These are phyloP conservation scores for Maniola jurtina DNA, from an alignment of 1,140 invertebrate species.

Conservation along the genomic window DNA sequence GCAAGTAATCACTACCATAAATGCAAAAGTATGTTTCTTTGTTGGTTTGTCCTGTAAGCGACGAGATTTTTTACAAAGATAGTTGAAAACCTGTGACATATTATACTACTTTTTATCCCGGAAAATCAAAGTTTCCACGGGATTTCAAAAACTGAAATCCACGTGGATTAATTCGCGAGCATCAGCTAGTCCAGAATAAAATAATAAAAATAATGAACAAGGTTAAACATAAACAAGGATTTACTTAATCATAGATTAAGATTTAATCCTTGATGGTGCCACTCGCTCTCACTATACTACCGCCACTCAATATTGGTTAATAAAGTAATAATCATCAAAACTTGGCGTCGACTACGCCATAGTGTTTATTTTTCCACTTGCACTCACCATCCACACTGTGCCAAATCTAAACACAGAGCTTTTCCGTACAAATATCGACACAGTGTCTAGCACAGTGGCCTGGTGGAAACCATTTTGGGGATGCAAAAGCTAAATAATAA, in stretches of 20 bases:
- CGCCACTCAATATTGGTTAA: constrained; percentile 74
- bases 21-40: too few relatives aligned
- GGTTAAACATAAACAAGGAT: too few relatives aligned
- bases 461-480: constrained; percentile 38
- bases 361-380: constrained; percentile 43
- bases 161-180: too few relatives aligned
- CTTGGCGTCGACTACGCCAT: constrained; percentile 62
- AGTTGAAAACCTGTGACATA: too few relatives aligned
- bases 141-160: too few relatives aligned
- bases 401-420: constrained; percentile 8
- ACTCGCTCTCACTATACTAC: constrained; percentile 34
- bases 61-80: too few relatives aligned
- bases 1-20: too few relatives aligned
- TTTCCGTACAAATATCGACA: constrained; percentile 24
- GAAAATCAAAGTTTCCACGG: too few relatives aligned
- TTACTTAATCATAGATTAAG: background rate
- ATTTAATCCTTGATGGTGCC: background rate
- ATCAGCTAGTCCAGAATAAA: too few relatives aligned
- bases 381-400: constrained; percentile 29
- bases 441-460: constrained; percentile 23
- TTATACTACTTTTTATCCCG: too few relatives aligned
- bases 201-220: too few relatives aligned
- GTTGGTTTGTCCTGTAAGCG: too few relatives aligned
- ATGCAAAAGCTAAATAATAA: constrained; percentile 37
- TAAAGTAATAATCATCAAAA: constrained; percentile 76